These are phyloP conservation scores for Neomorphus geoffroyi DNA, from an alignment of 2,797 vertebrate genomes.

Conservation along the genomic window DNA sequence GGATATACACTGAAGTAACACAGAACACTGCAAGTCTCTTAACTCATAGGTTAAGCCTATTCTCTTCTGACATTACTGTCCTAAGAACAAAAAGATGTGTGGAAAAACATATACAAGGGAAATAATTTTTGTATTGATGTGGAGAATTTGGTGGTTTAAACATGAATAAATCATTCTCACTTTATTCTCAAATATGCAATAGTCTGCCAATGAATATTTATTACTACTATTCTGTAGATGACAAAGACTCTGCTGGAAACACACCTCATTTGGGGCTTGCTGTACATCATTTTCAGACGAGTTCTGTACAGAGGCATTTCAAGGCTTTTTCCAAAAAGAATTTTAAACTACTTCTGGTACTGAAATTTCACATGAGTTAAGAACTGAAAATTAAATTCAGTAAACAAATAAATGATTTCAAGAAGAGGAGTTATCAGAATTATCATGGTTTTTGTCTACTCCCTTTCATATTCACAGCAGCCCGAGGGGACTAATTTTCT, in stretches of 20 bases:
- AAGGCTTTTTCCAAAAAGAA: neutral
- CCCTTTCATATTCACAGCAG: neutral
- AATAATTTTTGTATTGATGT: neutral
- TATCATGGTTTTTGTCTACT: neutral
- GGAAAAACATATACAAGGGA: neutral
- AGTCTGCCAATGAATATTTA: neutral
- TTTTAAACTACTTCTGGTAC: neutral
- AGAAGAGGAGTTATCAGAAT: neutral
- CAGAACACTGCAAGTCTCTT: neutral
- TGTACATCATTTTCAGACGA: neutral
- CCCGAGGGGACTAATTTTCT: neutral
- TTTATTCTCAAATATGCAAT: neutral
- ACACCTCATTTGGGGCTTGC: neutral
- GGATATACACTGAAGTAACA: neutral
- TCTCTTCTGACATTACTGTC: neutral
- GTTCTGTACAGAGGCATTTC: neutral
- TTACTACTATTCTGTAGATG: neutral
- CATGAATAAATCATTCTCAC: neutral
- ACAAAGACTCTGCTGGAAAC: neutral
- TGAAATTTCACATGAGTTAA: neutral
- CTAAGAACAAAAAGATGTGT: neutral
- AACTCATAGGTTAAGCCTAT: neutral
- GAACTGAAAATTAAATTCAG: neutral
- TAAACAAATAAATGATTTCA: conserved; percentile 15
- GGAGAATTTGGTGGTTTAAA: neutral